Conservation (phyloP, 1,140 invertebrate genomes). For the Heterodera schachtii region DNA sequence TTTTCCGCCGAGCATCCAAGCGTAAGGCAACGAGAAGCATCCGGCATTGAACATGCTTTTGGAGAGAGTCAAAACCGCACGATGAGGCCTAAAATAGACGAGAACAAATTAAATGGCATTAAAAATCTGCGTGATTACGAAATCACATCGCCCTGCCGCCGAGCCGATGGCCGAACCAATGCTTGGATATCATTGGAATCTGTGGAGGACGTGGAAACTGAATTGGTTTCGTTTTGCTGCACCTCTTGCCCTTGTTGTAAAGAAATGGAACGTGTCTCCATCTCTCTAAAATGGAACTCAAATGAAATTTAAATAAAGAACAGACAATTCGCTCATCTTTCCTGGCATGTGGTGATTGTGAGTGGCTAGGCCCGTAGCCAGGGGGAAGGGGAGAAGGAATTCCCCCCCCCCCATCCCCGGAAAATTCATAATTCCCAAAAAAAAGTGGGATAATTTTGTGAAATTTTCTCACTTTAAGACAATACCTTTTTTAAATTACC, state of each 20-base stretch:
- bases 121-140: conserved; percentile 40
- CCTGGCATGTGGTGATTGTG: too few species aligned
- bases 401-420: too few species aligned
- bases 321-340: too few species aligned
- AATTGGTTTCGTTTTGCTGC: neutral
- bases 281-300: neutral
- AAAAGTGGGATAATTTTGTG: too few species aligned
- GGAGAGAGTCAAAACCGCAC: conserved; percentile 62
- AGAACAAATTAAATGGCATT: neutral
- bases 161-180: conserved; percentile 42
- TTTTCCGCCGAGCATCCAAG: conserved; percentile 64
- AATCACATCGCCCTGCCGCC: conserved; percentile 60
- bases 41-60: conserved; percentile 66
- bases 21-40: conserved; percentile 64
- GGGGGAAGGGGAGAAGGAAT: too few species aligned
- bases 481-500: too few species aligned
- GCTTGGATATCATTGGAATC: conserved; percentile 44
- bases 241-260: neutral
- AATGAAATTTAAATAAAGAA: too few species aligned
- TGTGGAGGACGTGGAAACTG: neutral
- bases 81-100: conserved; percentile 45
- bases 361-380: too few species aligned
- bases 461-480: too few species aligned
- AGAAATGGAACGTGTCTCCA: neutral
- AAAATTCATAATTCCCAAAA: too few species aligned